Conservation (phyloP, 2,113 vertebrate species). For the Myotis davidii region DNA sequence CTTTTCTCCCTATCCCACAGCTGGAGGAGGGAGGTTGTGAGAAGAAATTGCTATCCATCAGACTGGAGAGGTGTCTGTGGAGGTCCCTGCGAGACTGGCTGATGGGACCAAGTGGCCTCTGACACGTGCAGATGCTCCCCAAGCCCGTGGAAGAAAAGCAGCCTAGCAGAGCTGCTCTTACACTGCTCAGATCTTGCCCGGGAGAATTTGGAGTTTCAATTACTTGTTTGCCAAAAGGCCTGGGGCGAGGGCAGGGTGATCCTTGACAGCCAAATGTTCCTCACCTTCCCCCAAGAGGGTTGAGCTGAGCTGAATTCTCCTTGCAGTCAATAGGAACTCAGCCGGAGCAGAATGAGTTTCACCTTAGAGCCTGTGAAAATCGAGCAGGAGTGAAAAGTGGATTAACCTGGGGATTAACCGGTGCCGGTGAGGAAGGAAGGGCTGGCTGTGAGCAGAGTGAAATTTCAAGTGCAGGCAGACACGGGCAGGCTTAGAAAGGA, state of each 20-base stretch:
- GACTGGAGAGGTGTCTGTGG: background rate
- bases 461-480: background rate
- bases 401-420: background rate
- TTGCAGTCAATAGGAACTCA: constrained; percentile 39
- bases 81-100: background rate
- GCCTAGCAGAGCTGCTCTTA: background rate
- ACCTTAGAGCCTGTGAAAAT: constrained; percentile 58
- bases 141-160: background rate
- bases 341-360: constrained; percentile 10
- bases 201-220: background rate
- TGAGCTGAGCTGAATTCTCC: background rate
- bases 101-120: background rate
- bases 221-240: background rate
- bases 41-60: constrained; percentile 25
- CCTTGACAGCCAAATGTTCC: background rate
- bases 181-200: background rate
- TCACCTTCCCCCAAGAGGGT: background rate
- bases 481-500: background rate
- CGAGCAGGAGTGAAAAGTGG: background rate
- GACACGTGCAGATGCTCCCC: background rate
- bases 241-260: background rate
- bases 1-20: background rate
- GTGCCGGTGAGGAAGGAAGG: background rate
- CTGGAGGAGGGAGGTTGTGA: constrained; percentile 1
- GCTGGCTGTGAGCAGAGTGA: background rate